phyloP scores from a whole-genome alignment of 2,797 vertebrate genomes.

The Lutjanus argentimaculatus region DNA sequence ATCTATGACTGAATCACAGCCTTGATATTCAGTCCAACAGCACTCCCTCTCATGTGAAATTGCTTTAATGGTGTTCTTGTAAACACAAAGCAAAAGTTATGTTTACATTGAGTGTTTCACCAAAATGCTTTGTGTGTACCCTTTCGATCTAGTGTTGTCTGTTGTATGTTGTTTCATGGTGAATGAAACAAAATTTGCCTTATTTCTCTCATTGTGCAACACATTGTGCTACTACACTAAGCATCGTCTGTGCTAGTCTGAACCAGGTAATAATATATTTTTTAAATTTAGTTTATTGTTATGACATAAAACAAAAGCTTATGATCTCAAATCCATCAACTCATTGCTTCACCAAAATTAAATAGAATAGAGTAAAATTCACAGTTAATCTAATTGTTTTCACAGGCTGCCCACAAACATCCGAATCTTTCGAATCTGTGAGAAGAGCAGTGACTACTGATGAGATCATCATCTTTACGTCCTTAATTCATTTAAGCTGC shows the following conservation, averaged over 20 bases:
- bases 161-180: not conserved
- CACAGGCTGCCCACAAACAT: not conserved
- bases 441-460: constrained; percentile 22
- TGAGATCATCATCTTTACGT: constrained; percentile 43
- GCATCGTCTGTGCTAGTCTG: not conserved
- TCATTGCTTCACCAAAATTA: constrained; percentile 17
- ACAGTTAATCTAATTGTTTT: constrained; percentile 2
- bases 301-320: constrained; percentile 3
- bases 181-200: not conserved
- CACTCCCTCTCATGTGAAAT: too few relatives aligned
- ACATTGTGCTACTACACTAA: not conserved
- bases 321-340: constrained; percentile 10
- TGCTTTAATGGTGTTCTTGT: not conserved
- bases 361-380: constrained; percentile 6
- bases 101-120: not conserved
- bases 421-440: constrained; percentile 20
- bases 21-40: too few relatives aligned
- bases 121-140: not conserved
- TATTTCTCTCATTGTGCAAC: not conserved
- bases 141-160: too few relatives aligned
- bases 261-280: constrained; percentile 6
- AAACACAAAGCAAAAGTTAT: not conserved
- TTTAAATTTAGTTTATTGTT: not conserved
- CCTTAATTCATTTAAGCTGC: constrained; percentile 39
- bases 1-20: too few relatives aligned